phyloP scores from a whole-genome alignment of 1,140 invertebrate species.

The Drosophila seguyi region DNA sequence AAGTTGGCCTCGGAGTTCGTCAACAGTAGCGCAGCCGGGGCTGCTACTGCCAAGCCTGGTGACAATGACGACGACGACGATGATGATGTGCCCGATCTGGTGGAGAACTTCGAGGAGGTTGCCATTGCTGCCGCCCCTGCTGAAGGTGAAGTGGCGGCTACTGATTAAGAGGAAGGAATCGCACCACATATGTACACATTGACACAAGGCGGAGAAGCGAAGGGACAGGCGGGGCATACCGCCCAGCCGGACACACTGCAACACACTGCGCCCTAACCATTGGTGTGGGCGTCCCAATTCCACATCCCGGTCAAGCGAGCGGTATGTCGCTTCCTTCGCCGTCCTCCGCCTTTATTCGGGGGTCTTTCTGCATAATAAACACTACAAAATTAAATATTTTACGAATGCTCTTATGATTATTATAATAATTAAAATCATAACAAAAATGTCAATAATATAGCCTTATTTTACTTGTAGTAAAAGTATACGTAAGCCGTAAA shows the following conservation, averaged over 20 bases:
- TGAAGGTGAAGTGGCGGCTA: constrained; percentile 78
- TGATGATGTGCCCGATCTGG: constrained; percentile 94
- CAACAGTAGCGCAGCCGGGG: constrained; percentile 87
- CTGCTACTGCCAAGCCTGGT: constrained; percentile 90
- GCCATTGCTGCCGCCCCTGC: constrained; percentile 77
- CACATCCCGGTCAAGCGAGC: background rate
- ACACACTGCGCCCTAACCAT: background rate
- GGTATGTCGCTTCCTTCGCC: constrained; percentile 17
- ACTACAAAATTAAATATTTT: constrained; percentile 20
- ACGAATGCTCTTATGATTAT: background rate
- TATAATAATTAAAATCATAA: background rate
- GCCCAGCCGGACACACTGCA: constrained; percentile 27
- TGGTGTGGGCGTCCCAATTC: background rate
- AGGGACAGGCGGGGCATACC: constrained; percentile 28
- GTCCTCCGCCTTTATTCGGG: constrained; percentile 22
- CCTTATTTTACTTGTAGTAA: background rate
- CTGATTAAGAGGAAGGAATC: constrained; percentile 59
- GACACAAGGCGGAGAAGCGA: constrained; percentile 23
- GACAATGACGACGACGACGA: too few species aligned
- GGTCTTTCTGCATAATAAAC: constrained; percentile 47
- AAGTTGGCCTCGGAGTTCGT: constrained; percentile 90
- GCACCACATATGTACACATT: constrained; percentile 45
- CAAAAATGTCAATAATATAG: background rate
- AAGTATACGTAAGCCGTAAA: background rate
- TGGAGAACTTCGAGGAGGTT: constrained; percentile 96